These are phyloP conservation scores for Nomada flava DNA, from an alignment of 2,888 invertebrate genomes.

Conservation along the genomic window DNA sequence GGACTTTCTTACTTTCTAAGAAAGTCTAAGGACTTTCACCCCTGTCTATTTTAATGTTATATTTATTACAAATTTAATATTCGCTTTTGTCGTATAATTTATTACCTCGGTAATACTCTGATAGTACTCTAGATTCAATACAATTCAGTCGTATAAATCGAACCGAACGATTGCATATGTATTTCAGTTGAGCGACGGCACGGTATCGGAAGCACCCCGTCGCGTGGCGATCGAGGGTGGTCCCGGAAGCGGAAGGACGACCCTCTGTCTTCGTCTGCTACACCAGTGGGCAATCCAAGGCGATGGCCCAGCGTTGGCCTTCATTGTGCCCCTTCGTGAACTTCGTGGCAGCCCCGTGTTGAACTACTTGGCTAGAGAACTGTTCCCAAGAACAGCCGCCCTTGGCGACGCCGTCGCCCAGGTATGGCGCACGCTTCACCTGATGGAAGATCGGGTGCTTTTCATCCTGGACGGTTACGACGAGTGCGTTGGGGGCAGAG, in stretches of 20 bases:
- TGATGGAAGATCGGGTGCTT: slow-evolving; percentile 85
- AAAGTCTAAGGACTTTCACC: too few species aligned
- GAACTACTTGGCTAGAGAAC: slow-evolving; percentile 77
- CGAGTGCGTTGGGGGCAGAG: slow-evolving; percentile 83
- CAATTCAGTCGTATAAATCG: too few species aligned
- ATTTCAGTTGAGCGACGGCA: slow-evolving; percentile 84
- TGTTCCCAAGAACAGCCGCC: slow-evolving; percentile 82
- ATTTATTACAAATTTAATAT: too few species aligned
- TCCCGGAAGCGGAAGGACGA: slow-evolving; percentile 85
- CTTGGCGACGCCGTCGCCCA: slow-evolving; percentile 81
- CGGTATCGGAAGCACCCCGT: slow-evolving; percentile 85
- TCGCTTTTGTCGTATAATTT: too few species aligned
- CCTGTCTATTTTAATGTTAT: too few species aligned
- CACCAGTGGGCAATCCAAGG: slow-evolving; percentile 86
- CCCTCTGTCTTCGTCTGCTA: slow-evolving; percentile 85
- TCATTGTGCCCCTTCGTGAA: slow-evolving; percentile 85
- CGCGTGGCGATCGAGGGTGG: slow-evolving; percentile 86
- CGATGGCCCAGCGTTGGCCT: slow-evolving; percentile 84
- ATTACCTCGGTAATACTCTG: too few species aligned
- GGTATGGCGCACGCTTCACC: slow-evolving; percentile 84
- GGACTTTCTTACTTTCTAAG: too few species aligned
- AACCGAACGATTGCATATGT: neutral
- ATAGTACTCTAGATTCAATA: too few species aligned
- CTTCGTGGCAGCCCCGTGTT: slow-evolving; percentile 83
- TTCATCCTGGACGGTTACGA: slow-evolving; percentile 86